A percentile compares a stretch with the other conserved stretches of the same genome.
Evolutionary conservation across 1,140 invertebrate genomes (phyloP).

Genomic region (Glomeris maerens): DNA sequence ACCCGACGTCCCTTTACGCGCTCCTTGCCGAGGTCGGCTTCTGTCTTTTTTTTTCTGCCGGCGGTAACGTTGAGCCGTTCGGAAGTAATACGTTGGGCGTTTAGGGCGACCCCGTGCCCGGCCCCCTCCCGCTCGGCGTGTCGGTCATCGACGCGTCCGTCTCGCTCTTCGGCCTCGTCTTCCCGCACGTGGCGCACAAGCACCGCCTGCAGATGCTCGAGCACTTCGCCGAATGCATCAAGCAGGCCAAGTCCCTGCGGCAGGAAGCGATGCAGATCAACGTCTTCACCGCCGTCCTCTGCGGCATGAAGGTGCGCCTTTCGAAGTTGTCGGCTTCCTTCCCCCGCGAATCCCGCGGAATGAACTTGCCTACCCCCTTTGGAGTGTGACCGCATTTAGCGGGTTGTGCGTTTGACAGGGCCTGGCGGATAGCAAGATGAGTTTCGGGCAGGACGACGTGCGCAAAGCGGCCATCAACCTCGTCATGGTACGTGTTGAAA

Average conservation of each 20-base stretch:
- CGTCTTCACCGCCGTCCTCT: conserved; percentile 82
- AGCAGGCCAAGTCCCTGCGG: conserved; percentile 73
- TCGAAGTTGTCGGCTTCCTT: neutral
- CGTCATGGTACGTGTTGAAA: conserved; percentile 34
- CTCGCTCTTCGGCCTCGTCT: conserved; percentile 80
- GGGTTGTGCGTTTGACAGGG: conserved; percentile 38
- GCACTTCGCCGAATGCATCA: conserved; percentile 89
- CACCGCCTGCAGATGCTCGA: conserved; percentile 92
- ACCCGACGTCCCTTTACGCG: conserved; percentile 77
- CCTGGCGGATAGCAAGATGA: conserved; percentile 70
- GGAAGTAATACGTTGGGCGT: conserved; percentile 16
- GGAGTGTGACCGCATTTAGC: too few species aligned
- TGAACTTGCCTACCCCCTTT: too few species aligned
- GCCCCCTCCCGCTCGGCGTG: conserved; percentile 86
- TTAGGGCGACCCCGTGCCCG: conserved; percentile 48
- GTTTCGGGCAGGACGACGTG: conserved; percentile 75
- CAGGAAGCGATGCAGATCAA: conserved; percentile 96
- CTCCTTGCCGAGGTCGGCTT: conserved; percentile 41
- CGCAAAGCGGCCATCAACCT: conserved; percentile 68
- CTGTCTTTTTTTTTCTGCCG: conserved; percentile 14
- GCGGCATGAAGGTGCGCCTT: conserved; percentile 54
- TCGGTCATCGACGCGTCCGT: conserved; percentile 93
- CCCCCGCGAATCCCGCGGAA: too few species aligned
- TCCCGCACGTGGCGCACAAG: conserved; percentile 84
- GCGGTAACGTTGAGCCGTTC: too few species aligned